Base-by-base conservation (phyloP, 2,888 invertebrate species). In the Ferrisia virgata region DNA sequence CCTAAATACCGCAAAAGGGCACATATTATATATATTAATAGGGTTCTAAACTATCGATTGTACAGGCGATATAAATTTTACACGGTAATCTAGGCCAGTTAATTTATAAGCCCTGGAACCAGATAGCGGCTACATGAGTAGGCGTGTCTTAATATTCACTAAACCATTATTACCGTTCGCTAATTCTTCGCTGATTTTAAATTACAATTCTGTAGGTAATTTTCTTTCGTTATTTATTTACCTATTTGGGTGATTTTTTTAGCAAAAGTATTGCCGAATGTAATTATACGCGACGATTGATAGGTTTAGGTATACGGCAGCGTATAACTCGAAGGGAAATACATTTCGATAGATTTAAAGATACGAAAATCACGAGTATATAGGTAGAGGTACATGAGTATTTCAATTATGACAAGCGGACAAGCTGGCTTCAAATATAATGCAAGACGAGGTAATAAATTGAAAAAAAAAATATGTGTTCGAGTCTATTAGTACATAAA, bases 111-210 rank as follows among this genome's bases (percentile, higher is more conserved):
- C 64, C 28, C 64, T 64, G 28, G 31, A 64, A 64, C 64, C 28
- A 64, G 28, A 64, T 28, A 11, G 2, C 3, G 6, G 18, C 6
- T 8, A 11, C 6, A 28, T 64, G 28, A 64, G 64, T 64, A 64
- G 64, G 64, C 31, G 64, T 64, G 64, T 28, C 64, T 64, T 18
- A 11, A 9, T 25, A 64, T 64, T 31, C 28, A 28, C 25, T 58
- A 64, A 64, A 64, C 64, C 28, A 64, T 64, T 64, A 64, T 53
- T 53, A 53, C 53, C 53, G 28, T 28, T 64, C 64, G 64, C 28
- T 64, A 64, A 64, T 64, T 64, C 64, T 64, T 64, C 64, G 64
- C 64, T 28, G 64, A 64, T 64, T 64, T 64, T 31, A 64, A 64
- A 64, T 25, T 64, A 64, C n/a, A n/a, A n/a, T 64, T 28, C 64